Conservation (phyloP, 2,113 vertebrate genomes). For the Nipponia nippon region DNA sequence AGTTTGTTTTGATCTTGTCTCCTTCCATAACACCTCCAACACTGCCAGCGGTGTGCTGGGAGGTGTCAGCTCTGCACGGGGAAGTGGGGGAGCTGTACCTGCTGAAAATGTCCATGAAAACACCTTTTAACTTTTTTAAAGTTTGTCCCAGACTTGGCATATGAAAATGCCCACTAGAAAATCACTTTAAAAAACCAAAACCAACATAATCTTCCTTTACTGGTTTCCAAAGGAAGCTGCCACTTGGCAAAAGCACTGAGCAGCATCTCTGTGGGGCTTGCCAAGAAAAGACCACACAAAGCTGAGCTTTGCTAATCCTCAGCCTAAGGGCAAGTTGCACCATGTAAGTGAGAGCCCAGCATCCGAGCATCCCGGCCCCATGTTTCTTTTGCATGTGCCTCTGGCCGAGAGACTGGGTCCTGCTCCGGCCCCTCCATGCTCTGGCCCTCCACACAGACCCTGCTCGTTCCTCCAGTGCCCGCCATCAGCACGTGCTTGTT, state of each 20-base stretch:
- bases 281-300: fast-evolving
- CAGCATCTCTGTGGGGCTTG: background rate
- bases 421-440: fast-evolving
- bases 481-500: background rate
- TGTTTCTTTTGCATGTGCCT: background rate
- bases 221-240: background rate
- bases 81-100: too few species aligned
- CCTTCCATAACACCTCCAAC: background rate
- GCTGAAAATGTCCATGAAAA: background rate
- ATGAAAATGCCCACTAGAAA: background rate
- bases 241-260: background rate
- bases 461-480: fast-evolving
- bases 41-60: background rate
- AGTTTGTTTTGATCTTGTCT: background rate
- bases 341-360: background rate
- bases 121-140: background rate
- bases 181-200: background rate
- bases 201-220: background rate
- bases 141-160: background rate
- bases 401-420: fast-evolving
- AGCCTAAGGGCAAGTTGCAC: background rate
- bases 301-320: background rate
- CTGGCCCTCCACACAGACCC: fast-evolving
- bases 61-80: background rate
- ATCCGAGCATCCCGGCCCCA: fast-evolving